Conservation (phyloP, 2,888 invertebrate species). For the Aphelenchoides bicaudatus region DNA sequence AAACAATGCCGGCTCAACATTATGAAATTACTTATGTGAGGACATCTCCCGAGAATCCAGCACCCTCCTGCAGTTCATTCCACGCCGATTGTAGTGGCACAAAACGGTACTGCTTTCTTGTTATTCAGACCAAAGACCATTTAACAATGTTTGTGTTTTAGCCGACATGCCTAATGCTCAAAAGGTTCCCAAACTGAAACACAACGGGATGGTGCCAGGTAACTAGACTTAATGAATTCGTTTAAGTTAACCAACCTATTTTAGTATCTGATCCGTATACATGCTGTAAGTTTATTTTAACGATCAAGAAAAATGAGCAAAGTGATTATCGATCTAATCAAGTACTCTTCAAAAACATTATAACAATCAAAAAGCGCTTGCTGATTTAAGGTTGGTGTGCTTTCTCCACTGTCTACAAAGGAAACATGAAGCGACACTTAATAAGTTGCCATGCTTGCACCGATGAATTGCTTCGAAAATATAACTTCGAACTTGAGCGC, state of each 20-base stretch:
- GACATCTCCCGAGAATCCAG: not conserved
- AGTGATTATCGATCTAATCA: too few species aligned
- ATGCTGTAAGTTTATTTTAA: too few species aligned
- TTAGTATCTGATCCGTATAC: too few species aligned
- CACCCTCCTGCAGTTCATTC: too few species aligned
- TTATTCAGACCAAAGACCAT: too few species aligned
- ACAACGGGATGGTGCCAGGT: conserved; percentile 22
- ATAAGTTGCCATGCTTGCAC: conserved; percentile 28
- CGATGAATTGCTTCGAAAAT: conserved; percentile 25
- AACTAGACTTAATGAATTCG: conserved; percentile 55
- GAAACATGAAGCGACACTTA: conserved; percentile 57
- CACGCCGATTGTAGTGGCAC: too few species aligned
- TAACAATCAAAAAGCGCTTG: too few species aligned
- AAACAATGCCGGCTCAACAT: not conserved
- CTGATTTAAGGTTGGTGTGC: conserved; percentile 53
- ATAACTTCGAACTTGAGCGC: conserved; percentile 26
- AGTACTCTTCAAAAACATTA: too few species aligned
- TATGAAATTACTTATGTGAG: conserved; percentile 6
- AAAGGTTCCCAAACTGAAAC: not conserved
- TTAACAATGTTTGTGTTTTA: conserved; percentile 6
- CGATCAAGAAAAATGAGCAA: too few species aligned
- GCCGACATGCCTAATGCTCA: conserved; percentile 9
- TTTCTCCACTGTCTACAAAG: conserved; percentile 56
- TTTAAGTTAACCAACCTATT: too few species aligned
- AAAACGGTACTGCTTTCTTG: not conserved